phyloP scores from a whole-genome alignment of 1,140 invertebrate genomes.

The Condylostylus longicornis region DNA sequence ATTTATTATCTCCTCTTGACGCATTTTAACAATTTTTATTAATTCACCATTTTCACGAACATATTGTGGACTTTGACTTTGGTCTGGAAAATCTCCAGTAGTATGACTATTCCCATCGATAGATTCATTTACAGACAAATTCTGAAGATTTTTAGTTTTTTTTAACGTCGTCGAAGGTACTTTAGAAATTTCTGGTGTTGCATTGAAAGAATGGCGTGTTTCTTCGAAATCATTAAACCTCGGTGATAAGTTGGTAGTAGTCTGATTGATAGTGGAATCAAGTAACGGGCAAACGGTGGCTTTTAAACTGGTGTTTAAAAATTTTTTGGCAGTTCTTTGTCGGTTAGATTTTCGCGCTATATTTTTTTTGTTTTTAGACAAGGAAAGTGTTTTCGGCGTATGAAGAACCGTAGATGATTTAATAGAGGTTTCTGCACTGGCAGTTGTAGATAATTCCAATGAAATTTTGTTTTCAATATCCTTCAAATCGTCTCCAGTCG shows the following conservation, averaged over 20 bases:
- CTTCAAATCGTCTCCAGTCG: too few species aligned
- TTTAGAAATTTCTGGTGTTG: constrained; percentile 10
- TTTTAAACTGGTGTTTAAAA: constrained; percentile 1
- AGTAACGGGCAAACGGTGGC: neutral
- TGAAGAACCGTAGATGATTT: too few species aligned
- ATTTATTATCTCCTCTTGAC: constrained; percentile 69
- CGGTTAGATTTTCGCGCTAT: constrained; percentile 25
- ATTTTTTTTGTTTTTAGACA: too few species aligned
- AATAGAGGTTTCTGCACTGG: too few species aligned
- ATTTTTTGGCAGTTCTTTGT: constrained; percentile 21
- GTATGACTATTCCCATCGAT: constrained; percentile 5
- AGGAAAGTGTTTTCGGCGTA: too few species aligned
- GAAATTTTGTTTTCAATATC: too few species aligned
- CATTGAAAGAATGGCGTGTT: constrained; percentile 12
- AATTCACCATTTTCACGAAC: constrained; percentile 42
- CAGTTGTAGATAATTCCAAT: too few species aligned
- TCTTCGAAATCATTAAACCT: constrained; percentile 15
- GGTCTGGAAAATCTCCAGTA: constrained; percentile 6
- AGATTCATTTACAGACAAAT: constrained; percentile 8
- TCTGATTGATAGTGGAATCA: too few species aligned
- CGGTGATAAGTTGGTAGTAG: neutral
- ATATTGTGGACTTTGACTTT: constrained; percentile 19
- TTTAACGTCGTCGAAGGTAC: constrained; percentile 10
- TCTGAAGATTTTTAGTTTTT: constrained; percentile 8
- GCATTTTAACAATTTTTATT: constrained; percentile 50